Base-by-base conservation (phyloP, 1,140 invertebrate genomes). In the Cydia amplana region DNA sequence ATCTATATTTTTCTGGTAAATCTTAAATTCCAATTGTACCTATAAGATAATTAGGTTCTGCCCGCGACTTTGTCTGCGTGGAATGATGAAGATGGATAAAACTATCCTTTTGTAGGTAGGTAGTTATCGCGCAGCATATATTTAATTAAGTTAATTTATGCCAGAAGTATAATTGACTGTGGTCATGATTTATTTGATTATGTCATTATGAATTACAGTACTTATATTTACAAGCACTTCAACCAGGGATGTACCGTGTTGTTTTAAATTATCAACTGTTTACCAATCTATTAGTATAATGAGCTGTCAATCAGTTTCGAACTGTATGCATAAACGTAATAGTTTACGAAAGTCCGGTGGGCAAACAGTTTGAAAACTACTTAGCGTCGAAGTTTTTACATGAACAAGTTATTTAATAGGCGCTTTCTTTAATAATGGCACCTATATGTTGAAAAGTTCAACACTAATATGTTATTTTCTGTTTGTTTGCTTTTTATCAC, bases 341-440 rank as follows among this genome's bases (percentile, higher is more conserved):
- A 40, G 25, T 32, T 36, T 36, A 70, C 28, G 32, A 32, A 70
- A 70, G 28, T 67, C 12, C 64, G 64, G 64, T 12, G 36, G 16
- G 64, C 16, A 28, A 67, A 67, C 25, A 67, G 12, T 67, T 32
- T 7, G 64, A 36, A 70, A 43, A 70, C 65, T 70, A 70, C 36
- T 36, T 60, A 55, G n/a, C n/a, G 51, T 23, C 20, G 7, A 60
- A 7, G 55, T 60, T 10, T 51, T 60, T 0, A 60, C 55, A 60
- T 60, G 51, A 55, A 55, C 5, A 60, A 51, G 16, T 60, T 60
- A 60, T 20, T 60, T 23, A 60, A 60, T 23, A 60, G 18, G 6
- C 55, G 20, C 7, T 20, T 60, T 60, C 55, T 60, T 60, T 23
- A 18, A n/a, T 60, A 60, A 23, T 10, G 23, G 20, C 20, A 60